A percentile compares a stretch with the other conserved stretches of the same genome.
Conservation (phyloP, 2,113 vertebrate species). For the Sarotherodon lohbergeri region DNA sequence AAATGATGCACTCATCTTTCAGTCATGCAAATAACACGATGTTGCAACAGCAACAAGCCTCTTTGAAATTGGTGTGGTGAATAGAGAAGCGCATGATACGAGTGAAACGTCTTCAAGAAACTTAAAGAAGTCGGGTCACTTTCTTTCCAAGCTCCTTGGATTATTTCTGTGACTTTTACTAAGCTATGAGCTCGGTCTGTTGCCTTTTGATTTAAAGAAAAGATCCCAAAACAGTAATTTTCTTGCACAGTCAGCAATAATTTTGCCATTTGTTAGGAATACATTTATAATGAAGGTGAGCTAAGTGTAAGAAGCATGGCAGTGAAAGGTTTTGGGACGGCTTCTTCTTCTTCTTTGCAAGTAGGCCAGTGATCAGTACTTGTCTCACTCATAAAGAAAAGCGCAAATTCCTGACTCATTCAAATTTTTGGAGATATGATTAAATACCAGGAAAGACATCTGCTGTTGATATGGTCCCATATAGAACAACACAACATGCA, state of each 20-base stretch:
- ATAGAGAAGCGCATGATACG: rapidly evolving
- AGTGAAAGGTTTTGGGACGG: background rate
- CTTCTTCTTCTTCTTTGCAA: background rate
- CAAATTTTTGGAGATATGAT: background rate
- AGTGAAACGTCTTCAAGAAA: background rate
- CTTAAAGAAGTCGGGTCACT: background rate
- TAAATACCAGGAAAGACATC: background rate
- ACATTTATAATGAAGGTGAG: background rate
- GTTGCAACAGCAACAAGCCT: background rate
- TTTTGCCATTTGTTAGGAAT: background rate
- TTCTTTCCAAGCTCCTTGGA: background rate
- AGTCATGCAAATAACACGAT: background rate
- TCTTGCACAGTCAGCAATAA: background rate
- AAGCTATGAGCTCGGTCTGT: background rate
- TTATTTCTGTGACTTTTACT: background rate
- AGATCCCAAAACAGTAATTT: background rate
- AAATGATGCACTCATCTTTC: background rate
- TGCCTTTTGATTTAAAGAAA: background rate
- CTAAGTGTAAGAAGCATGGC: background rate
- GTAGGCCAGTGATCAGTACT: background rate
- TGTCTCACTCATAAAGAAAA: background rate
- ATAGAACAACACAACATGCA: background rate
- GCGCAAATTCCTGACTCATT: background rate
- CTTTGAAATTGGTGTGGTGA: background rate
- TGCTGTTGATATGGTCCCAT: background rate